Evolutionary conservation across 2,888 invertebrate species (phyloP).

Genomic region (Eristalis pertinax): DNA sequence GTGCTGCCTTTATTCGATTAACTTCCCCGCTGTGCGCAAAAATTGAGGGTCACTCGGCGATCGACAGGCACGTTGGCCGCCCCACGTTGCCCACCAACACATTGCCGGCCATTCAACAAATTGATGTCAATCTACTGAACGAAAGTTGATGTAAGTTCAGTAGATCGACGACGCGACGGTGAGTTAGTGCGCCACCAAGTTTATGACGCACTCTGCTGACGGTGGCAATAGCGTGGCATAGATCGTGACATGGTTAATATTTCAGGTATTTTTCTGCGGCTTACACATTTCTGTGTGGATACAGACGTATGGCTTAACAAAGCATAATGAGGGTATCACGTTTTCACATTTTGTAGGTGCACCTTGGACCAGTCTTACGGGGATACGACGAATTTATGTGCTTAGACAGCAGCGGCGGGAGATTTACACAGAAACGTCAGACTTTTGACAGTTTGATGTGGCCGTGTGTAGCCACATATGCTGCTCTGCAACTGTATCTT

Average conservation of each 20-base stretch:
- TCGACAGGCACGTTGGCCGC: background rate
- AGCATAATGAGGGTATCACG: constrained; percentile 32
- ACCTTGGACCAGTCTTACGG: background rate
- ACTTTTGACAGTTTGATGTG: background rate
- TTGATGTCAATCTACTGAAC: constrained; percentile 38
- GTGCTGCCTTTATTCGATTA: constrained; percentile 26
- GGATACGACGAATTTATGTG: background rate
- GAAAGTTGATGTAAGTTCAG: constrained; percentile 48
- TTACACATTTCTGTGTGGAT: constrained; percentile 12
- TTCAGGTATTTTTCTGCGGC: constrained; percentile 12
- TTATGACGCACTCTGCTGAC: constrained; percentile 42
- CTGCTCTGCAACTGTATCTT: background rate
- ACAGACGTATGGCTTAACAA: background rate
- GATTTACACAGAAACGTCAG: background rate
- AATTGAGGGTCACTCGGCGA: constrained; percentile 26
- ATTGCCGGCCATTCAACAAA: constrained; percentile 16
- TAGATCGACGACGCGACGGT: background rate
- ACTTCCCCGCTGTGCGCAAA: background rate
- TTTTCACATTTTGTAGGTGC: constrained; percentile 10
- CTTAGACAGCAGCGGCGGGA: background rate
- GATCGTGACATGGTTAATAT: constrained; percentile 33
- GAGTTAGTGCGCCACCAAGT: constrained; percentile 19
- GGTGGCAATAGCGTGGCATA: constrained; percentile 22
- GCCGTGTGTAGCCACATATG: background rate
- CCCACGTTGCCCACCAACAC: constrained; percentile 1